These are phyloP conservation scores for Brachionus paranguensis DNA, from an alignment of 1,140 invertebrate species.

Conservation along the genomic window DNA sequence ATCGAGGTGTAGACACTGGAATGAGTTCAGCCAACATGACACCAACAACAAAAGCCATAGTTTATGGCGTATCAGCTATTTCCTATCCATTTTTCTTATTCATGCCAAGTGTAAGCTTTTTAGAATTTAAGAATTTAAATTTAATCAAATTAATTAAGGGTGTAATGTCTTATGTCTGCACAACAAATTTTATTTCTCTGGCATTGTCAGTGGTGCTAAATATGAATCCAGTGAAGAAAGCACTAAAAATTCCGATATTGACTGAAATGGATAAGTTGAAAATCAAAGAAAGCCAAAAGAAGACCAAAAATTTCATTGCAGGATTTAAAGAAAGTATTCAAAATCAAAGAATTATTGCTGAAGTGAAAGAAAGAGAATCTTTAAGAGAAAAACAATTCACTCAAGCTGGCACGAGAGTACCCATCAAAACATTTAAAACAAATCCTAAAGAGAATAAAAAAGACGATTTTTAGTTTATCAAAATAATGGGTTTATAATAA, in stretches of 20 bases:
- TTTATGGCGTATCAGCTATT: constrained; percentile 70
- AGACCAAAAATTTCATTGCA: constrained; percentile 59
- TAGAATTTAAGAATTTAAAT: too few species aligned
- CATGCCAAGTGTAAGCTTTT: constrained; percentile 16
- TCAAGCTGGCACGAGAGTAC: constrained; percentile 62
- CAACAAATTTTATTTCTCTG: constrained; percentile 73
- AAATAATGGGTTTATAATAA: not conserved
- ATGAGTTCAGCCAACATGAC: constrained; percentile 62
- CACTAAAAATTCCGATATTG: constrained; percentile 70
- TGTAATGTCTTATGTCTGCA: constrained; percentile 37
- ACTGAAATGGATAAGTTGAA: constrained; percentile 60
- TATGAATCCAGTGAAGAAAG: constrained; percentile 66
- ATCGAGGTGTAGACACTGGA: constrained; percentile 72
- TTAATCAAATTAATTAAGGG: not conserved
- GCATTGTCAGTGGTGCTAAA: constrained; percentile 71
- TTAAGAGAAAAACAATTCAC: constrained; percentile 72
- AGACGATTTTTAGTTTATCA: not conserved
- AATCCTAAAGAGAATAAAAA: constrained; percentile 25
- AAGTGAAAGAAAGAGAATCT: constrained; percentile 68
- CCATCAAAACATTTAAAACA: constrained; percentile 28
- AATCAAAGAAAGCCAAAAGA: constrained; percentile 60
- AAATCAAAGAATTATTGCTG: constrained; percentile 72
- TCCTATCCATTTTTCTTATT: constrained; percentile 67
- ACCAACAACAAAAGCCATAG: constrained; percentile 64
- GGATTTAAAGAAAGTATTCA: constrained; percentile 49